A percentile compares a stretch with the other conserved stretches of the same genome.
Conservation (phyloP, 2,113 vertebrate genomes). For the Semnornis frantzii region DNA sequence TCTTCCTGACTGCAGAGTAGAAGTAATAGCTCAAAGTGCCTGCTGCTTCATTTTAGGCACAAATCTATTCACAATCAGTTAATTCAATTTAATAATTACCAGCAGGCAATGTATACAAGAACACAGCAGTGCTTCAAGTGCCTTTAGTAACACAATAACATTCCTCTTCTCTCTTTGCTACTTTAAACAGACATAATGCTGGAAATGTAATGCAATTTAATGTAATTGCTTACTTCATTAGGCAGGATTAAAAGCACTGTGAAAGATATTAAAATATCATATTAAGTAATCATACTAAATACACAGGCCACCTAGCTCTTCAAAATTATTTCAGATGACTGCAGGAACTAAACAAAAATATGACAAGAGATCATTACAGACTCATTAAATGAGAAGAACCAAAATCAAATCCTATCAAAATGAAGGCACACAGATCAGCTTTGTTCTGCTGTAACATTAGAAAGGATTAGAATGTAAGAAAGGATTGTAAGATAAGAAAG, state of each 20-base stretch:
- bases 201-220: neutral
- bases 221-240: neutral
- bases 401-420: conserved; percentile 5
- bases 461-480: too few species aligned
- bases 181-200: neutral
- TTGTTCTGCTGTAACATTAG: neutral
- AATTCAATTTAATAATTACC: neutral
- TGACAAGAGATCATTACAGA: neutral
- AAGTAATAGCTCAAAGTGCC: neutral
- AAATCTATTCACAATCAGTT: neutral
- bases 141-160: neutral
- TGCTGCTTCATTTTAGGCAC: neutral
- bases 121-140: neutral
- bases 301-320: neutral
- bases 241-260: neutral
- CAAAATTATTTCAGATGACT: neutral
- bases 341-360: neutral
- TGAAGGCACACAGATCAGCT: neutral
- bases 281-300: neutral
- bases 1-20: neutral
- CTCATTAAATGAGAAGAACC: neutral
- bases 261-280: neutral
- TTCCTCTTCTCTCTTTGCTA: neutral
- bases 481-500: too few species aligned
- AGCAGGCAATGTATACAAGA: neutral